phyloP scores from a whole-genome alignment of 2,797 vertebrate species.

The Etheostoma nigrum region DNA sequence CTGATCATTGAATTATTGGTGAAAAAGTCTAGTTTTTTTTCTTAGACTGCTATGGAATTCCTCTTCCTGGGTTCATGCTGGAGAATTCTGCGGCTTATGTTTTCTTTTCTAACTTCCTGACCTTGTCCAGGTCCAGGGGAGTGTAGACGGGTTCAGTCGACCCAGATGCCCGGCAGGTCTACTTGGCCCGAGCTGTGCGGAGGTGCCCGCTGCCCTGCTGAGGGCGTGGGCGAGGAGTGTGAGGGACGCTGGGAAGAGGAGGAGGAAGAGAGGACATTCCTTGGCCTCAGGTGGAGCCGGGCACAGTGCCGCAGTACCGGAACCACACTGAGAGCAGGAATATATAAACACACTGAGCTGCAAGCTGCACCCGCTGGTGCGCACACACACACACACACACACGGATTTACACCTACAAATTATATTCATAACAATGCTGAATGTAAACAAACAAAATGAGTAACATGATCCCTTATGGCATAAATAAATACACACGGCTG shows the following conservation, averaged over 20 bases:
- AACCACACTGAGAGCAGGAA: slow-evolving; percentile 70
- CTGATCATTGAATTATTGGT: slow-evolving; percentile 52
- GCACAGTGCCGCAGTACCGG: slow-evolving; percentile 67
- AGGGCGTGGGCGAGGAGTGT: slow-evolving; percentile 74
- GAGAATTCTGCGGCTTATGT: slow-evolving; percentile 39
- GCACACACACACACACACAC: slow-evolving; percentile 11
- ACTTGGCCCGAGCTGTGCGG: slow-evolving; percentile 60
- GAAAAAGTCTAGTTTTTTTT: slow-evolving; percentile 24
- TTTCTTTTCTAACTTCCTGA: slow-evolving; percentile 68
- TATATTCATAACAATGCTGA: slow-evolving; percentile 48
- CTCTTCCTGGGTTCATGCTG: slow-evolving; percentile 51
- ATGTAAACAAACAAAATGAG: slow-evolving; percentile 59
- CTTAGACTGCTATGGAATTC: slow-evolving; percentile 38
- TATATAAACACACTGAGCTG: slow-evolving; percentile 77
- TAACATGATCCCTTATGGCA: slow-evolving; percentile 24
- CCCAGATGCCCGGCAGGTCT: slow-evolving; percentile 65
- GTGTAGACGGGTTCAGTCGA: slow-evolving; percentile 45
- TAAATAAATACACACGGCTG: slow-evolving; percentile 1
- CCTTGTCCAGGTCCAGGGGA: slow-evolving; percentile 75
- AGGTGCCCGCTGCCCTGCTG: slow-evolving; percentile 71
- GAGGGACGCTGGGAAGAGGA: slow-evolving; percentile 68
- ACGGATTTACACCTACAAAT: slow-evolving; percentile 39
- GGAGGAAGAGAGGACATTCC: slow-evolving; percentile 79
- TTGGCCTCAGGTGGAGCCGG: slow-evolving; percentile 77
- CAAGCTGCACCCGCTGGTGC: slow-evolving; percentile 73